A percentile compares a stretch with the other conserved stretches of the same genome.
Evolutionary conservation across 1,140 invertebrate species (phyloP).

Genomic region (Drosophila erecta): DNA sequence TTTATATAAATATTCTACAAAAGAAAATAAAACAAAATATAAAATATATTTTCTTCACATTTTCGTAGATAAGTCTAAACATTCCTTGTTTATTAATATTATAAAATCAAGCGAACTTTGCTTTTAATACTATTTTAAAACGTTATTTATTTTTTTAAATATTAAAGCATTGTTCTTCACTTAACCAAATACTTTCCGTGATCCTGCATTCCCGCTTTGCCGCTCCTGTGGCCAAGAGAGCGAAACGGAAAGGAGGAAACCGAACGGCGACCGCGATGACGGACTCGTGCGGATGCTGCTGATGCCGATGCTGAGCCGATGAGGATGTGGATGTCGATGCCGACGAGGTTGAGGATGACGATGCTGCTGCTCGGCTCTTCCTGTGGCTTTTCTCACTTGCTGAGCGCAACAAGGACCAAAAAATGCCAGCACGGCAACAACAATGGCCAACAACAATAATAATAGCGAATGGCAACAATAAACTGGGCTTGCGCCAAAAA

Average conservation of each 20-base stretch:
- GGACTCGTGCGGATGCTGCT: conserved; percentile 57
- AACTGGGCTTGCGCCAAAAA: conserved; percentile 78
- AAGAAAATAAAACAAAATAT: too few relatives aligned
- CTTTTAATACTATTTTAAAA: too few relatives aligned
- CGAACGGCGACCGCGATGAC: conserved; percentile 44
- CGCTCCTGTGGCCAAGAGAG: conserved; percentile 31
- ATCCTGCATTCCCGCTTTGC: not conserved
- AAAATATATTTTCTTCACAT: too few relatives aligned
- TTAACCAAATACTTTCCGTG: too few relatives aligned
- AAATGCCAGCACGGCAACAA: conserved; percentile 64
- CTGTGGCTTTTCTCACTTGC: conserved; percentile 46
- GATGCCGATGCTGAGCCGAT: conserved; percentile 16
- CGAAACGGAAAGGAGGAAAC: conserved; percentile 21
- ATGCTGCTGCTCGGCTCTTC: conserved; percentile 29
- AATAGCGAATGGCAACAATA: conserved; percentile 71
- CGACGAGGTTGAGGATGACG: conserved; percentile 13
- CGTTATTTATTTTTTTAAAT: not conserved
- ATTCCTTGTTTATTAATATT: not conserved
- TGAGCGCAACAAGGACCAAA: conserved; percentile 75
- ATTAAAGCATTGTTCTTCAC: not conserved
- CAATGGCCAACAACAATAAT: conserved; percentile 48
- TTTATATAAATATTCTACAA: not conserved
- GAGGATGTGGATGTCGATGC: conserved; percentile 6
- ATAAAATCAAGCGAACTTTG: too few relatives aligned
- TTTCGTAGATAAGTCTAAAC: not conserved